phyloP scores from a whole-genome alignment of 1,140 invertebrate genomes.

The Drosophila ohnishii region DNA sequence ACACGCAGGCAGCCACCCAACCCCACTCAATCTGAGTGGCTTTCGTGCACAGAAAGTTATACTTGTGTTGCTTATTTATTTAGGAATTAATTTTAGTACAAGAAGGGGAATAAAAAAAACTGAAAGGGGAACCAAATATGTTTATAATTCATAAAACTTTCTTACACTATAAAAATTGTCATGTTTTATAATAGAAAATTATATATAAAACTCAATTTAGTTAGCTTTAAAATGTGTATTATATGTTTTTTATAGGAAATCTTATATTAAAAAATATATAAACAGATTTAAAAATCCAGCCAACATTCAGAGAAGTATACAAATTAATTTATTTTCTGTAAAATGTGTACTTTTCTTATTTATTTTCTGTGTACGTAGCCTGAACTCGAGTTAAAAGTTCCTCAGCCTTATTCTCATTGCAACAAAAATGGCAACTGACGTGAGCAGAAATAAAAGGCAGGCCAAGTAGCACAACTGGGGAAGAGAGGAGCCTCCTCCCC shows the following conservation, averaged over 20 bases:
- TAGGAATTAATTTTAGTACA: not conserved
- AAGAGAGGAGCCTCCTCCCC: not conserved
- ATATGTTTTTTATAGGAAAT: not conserved
- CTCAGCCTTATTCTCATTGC: constrained; percentile 21
- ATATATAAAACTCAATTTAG: not conserved
- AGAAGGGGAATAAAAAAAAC: not conserved
- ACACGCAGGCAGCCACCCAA: constrained; percentile 9
- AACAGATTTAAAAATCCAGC: not conserved
- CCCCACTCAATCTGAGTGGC: constrained; percentile 15
- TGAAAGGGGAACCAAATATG: not conserved
- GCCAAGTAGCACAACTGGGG: constrained; percentile 41
- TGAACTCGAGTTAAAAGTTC: constrained; percentile 29
- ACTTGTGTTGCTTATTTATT: not conserved
- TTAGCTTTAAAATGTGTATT: not conserved
- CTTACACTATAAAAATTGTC: accelerated
- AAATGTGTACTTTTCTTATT: not conserved
- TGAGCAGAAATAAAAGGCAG: constrained; percentile 54
- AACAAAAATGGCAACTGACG: constrained; percentile 54
- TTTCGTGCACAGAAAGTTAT: not conserved
- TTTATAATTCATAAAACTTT: not conserved
- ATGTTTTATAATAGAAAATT: not conserved
- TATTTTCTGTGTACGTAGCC: constrained; percentile 3
- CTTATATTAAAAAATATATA: not conserved
- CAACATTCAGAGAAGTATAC: not conserved
- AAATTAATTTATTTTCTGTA: not conserved